Evolutionary conservation across 2,888 invertebrate genomes (phyloP), one percentile per base, ranked within the genome.

Genomic region (Biston stratarius): DNA sequence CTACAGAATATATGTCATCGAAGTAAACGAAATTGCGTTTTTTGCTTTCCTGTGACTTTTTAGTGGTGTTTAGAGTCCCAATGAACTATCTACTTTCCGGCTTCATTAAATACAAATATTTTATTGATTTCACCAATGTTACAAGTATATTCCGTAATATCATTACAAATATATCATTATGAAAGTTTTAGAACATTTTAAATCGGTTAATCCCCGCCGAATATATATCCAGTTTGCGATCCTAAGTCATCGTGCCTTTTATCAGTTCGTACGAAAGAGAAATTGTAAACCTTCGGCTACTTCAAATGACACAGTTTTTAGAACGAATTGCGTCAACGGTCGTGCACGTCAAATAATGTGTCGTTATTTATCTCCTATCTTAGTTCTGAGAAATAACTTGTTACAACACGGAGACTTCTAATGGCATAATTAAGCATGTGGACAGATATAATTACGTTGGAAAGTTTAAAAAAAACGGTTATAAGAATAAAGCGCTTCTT

Each of bases 241-340:
- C 65, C 65, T 57, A 14, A 34, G 62, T 72, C 72, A 72, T 72
- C 72, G 48, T 34, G 34, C 58, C 36, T 56, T 68, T 67, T 72
- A 72, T 72, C 72, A 61, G 60, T 62, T 59, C 62, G 42, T 59
- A 68, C 64, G 65, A 64, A 70, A 69, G 61, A 70, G 74, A 73
- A 70, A 70, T 65, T 68, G 58, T 69, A 63, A 61, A 33, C 55
- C 42, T 44, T 44, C 44, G 44, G 52, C 52, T 56, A 45, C 63
- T 51, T 59, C 56, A 57, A 62, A 55, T 57, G 67, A 14, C 64
- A 64, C 49, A 66, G 65, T 72, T 72, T 69, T 66, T 49, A 61
- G 74, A 74, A 71, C 34, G n/a, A 47, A 36, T 67, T 61, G 51
- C 70, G 69, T 72, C 72, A 74, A 64, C 60, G 47, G 48, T 52